Conservation (phyloP, 2,888 invertebrate genomes). For the Pandemis heparana region DNA sequence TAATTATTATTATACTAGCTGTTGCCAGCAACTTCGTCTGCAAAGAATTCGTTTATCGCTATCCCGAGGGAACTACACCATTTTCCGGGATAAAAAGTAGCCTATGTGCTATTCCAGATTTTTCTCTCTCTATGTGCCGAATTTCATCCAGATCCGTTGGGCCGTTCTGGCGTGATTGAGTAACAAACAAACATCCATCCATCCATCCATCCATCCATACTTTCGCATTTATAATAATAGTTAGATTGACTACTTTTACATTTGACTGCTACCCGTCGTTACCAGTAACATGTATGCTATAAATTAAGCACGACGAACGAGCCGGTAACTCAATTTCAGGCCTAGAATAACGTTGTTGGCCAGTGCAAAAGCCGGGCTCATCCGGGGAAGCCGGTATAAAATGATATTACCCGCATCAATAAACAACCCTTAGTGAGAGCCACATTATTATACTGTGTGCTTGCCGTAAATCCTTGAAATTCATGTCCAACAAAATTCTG, state of each 20-base stretch:
- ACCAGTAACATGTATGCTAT: background rate
- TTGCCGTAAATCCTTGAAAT: background rate
- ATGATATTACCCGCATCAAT: conserved; percentile 12
- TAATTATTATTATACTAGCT: background rate
- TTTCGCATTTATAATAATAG: too few species aligned
- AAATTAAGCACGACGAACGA: conserved; percentile 13
- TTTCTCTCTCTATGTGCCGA: too few species aligned
- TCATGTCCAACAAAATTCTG: background rate
- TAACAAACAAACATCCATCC: too few species aligned
- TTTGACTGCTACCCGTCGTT: background rate
- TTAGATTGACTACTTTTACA: background rate
- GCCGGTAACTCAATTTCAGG: conserved; percentile 23
- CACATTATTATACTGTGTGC: background rate
- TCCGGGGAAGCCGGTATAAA: background rate
- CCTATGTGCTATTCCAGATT: too few species aligned
- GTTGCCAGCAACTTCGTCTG: too few species aligned
- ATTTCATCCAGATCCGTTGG: too few species aligned
- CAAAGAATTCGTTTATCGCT: too few species aligned
- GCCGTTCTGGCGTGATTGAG: too few species aligned
- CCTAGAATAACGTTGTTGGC: conserved; percentile 15
- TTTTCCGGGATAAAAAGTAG: too few species aligned
- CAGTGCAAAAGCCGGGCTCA: background rate
- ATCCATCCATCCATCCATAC: too few species aligned
- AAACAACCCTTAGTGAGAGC: conserved; percentile 1
- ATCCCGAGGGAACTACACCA: too few species aligned